phyloP scores from a whole-genome alignment of 2,797 vertebrate genomes.

The Garrulus glandarius region DNA sequence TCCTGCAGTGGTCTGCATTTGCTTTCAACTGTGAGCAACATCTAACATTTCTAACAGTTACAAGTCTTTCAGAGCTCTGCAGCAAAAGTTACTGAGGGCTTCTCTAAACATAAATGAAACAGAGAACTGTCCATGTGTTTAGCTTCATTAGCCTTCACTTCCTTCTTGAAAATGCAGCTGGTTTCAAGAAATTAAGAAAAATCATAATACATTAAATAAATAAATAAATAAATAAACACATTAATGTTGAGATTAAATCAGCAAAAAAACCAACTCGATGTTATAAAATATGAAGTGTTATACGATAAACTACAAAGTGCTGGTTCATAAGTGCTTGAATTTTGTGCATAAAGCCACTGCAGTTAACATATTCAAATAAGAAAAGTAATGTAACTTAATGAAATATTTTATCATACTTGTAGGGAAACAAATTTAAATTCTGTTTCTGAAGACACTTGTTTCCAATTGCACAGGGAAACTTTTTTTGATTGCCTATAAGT shows the following conservation, averaged over 20 bases:
- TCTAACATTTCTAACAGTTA: not conserved
- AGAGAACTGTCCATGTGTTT: not conserved
- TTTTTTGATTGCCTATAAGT: not conserved
- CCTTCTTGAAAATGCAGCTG: not conserved
- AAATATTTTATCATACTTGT: not conserved
- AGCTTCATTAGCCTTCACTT: not conserved
- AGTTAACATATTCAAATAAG: not conserved
- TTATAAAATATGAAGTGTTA: not conserved
- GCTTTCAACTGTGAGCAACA: not conserved
- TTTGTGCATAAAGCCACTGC: not conserved
- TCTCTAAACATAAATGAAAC: not conserved
- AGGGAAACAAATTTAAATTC: not conserved
- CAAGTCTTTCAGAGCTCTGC: not conserved
- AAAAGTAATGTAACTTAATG: not conserved
- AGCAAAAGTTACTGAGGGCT: not conserved
- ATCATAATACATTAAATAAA: not conserved
- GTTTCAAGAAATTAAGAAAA: not conserved
- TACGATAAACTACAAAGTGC: not conserved
- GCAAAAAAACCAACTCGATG: not conserved
- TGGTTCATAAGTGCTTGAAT: not conserved
- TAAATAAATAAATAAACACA: not conserved
- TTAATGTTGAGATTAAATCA: not conserved
- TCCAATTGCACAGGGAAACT: not conserved
- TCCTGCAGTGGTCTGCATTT: not conserved
- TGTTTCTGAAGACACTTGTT: not conserved